A percentile compares a stretch with the other conserved stretches of the same genome.
Evolutionary conservation across 92 coral and sea anemone genomes (phyloP).

Genomic region (Epizoanthus illoricatus): DNA sequence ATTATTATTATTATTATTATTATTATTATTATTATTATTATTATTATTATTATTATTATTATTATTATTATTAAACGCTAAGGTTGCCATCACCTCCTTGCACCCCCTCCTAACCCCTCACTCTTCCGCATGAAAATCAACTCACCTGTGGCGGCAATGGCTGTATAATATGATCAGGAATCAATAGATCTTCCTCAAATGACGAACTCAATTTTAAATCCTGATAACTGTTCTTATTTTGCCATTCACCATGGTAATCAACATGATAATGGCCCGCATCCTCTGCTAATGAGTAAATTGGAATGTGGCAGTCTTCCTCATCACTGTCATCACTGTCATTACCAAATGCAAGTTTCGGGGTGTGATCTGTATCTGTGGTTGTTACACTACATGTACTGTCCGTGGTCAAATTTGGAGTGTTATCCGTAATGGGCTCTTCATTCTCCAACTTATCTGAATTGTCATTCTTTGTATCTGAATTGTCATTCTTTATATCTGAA

Average conservation of each 20-base stretch:
- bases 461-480: not conserved
- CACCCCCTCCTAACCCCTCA: too few relatives aligned
- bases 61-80: too few relatives aligned
- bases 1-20: too few relatives aligned
- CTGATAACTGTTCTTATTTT: constrained; percentile 67
- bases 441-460: not conserved
- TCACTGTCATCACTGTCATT: constrained; percentile 85
- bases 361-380: constrained; percentile 35
- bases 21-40: too few relatives aligned
- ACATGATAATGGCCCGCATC: constrained; percentile 55
- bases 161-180: constrained; percentile 66
- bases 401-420: constrained; percentile 23
- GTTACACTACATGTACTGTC: not conserved
- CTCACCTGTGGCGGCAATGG: constrained; percentile 79
- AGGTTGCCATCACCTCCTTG: too few relatives aligned
- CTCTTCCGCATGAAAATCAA: not conserved
- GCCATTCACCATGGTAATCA: constrained; percentile 48
- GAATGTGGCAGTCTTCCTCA: constrained; percentile 69
- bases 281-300: constrained; percentile 75
- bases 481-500: not conserved
- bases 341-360: constrained; percentile 59
- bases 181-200: constrained; percentile 82
- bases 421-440: constrained; percentile 6
- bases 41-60: too few relatives aligned
- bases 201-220: constrained; percentile 68